Conservation (phyloP, 2,797 vertebrate genomes). For the Nannoperca australis region DNA sequence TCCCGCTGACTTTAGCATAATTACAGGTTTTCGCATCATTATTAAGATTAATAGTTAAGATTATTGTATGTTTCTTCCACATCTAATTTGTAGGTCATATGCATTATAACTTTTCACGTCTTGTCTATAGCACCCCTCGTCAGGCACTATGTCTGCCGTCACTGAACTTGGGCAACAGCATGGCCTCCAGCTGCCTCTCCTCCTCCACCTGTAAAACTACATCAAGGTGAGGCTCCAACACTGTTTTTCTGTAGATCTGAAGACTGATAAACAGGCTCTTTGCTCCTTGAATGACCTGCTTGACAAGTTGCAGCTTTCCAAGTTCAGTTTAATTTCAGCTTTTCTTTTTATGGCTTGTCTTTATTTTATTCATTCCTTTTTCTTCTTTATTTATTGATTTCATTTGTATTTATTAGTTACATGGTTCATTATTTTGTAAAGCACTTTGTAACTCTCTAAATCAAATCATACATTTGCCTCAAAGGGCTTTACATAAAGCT, state of each 20-base stretch:
- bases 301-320: not conserved
- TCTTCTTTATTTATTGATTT: not conserved
- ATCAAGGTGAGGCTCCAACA: conserved; percentile 85
- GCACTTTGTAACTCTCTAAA: not conserved
- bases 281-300: not conserved
- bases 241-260: not conserved
- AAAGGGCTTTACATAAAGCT: no score
- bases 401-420: not conserved
- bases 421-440: not conserved
- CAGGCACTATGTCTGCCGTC: conserved; percentile 67
- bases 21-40: not conserved
- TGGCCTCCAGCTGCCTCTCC: conserved; percentile 87
- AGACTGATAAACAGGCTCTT: not conserved
- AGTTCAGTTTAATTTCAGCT: not conserved
- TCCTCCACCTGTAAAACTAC: conserved; percentile 84
- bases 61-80: not conserved
- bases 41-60: not conserved
- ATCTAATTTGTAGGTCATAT: not conserved
- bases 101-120: not conserved
- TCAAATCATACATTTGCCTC: not conserved
- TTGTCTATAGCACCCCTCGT: conserved; percentile 64
- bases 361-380: not conserved
- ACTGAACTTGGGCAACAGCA: conserved; percentile 86
- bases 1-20: no score
- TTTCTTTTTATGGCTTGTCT: not conserved